These are phyloP conservation scores for Pipistrellus pipistrellus DNA, from an alignment of 2,797 vertebrate species.

Conservation along the genomic window DNA sequence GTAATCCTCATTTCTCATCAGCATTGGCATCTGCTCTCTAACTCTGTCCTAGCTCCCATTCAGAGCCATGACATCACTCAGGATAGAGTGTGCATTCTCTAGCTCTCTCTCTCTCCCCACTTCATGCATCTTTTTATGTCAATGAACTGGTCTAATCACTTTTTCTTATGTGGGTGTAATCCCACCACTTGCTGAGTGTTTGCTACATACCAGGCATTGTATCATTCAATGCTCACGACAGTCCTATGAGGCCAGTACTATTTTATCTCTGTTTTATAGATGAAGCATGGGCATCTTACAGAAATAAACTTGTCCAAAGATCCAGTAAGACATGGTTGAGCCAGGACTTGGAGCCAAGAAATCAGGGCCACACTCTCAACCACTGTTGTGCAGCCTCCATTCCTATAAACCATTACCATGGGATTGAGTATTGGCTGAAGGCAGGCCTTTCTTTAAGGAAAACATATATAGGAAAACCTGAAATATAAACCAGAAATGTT, in stretches of 20 bases:
- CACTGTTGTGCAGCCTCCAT: not conserved
- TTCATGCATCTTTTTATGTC: not conserved
- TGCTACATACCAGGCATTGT: not conserved
- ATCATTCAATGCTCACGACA: not conserved
- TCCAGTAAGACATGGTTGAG: not conserved
- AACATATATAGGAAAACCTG: conserved; percentile 55
- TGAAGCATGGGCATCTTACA: not conserved
- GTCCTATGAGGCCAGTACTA: not conserved
- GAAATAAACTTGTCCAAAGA: conserved; percentile 10
- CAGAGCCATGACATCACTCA: conserved; percentile 34
- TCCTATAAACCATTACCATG: not conserved
- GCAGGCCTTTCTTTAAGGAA: conserved; percentile 57
- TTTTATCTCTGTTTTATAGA: not conserved
- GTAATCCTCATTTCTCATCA: conserved; percentile 63
- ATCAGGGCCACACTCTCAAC: not conserved
- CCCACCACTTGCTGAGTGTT: not conserved
- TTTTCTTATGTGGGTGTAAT: conserved; percentile 13
- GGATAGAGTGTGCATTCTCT: not conserved
- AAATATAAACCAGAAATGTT: conserved; percentile 52
- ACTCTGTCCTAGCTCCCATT: conserved; percentile 62
- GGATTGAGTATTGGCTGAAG: not conserved
- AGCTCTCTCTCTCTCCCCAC: not conserved
- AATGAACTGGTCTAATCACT: not conserved
- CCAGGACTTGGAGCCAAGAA: conserved; percentile 15
- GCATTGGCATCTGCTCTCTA: conserved; percentile 44